Percentiles rank a stretch among this genome's conserved stretches.
These are phyloP conservation scores for human (Homo sapiens) DNA, from an alignment of 2,113 vertebrate genomes.

Conservation along the genomic window GRCh38 chrX:20014001-20014500, in stretches of 20 bases:
- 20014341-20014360: too few species aligned
- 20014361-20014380: too few species aligned
- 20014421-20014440: too few species aligned
- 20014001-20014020: not conserved
- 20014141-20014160: constrained; percentile 42
- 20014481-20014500: too few species aligned
- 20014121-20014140: not conserved
- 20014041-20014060: not conserved
- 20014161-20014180: constrained; percentile 42
- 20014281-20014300: not conserved
- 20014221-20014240: constrained; percentile 43
- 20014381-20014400: too few species aligned
- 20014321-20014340: too few species aligned
- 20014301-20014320: too few species aligned
- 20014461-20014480: too few species aligned
- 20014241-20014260: constrained; percentile 37
- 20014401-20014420: too few species aligned
- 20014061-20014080: not conserved
- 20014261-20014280: constrained; percentile 18
- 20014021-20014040: not conserved
- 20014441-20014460: too few species aligned
- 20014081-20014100: constrained; percentile 31
- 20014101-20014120: not conserved
- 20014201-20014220: not conserved
- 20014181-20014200: constrained; percentile 33